These are phyloP conservation scores for Pelochelys cantorii DNA, from an alignment of 2,797 vertebrate species.

Conservation along the genomic window DNA sequence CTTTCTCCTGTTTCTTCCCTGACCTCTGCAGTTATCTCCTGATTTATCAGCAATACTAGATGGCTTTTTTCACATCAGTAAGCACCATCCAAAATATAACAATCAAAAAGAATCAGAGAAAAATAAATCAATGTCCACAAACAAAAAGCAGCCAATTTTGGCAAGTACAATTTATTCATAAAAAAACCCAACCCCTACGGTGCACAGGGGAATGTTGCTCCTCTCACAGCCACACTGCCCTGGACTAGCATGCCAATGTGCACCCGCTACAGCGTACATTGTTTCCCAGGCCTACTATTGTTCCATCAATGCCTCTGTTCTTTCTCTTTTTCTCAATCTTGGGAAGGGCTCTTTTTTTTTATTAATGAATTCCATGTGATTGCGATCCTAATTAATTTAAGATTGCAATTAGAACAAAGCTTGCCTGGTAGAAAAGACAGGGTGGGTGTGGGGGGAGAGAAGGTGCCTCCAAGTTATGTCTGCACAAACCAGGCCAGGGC, in stretches of 20 bases:
- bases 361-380: conserved; percentile 31
- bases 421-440: not conserved
- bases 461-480: not conserved
- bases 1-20: conserved; percentile 35
- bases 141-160: conserved; percentile 53
- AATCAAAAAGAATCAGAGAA: conserved; percentile 75
- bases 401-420: conserved; percentile 24
- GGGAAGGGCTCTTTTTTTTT: not conserved
- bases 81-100: conserved; percentile 78
- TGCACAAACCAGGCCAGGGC: not conserved
- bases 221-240: conserved; percentile 42
- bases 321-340: conserved; percentile 11
- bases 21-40: conserved; percentile 78
- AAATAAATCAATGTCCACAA: conserved; percentile 78
- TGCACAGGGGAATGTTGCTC: conserved; percentile 45
- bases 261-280: conserved; percentile 33
- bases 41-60: conserved; percentile 76
- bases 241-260: conserved; percentile 1
- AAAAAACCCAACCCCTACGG: conserved; percentile 14
- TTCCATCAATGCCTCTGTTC: conserved; percentile 15
- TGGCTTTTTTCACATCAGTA: conserved; percentile 80
- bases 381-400: conserved; percentile 50
- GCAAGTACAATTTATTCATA: conserved; percentile 67
- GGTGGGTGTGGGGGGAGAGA: not conserved
- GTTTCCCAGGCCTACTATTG: conserved; percentile 31